phyloP scores from a whole-genome alignment of 2,113 vertebrate species.

The Himantopus leucocephalus region DNA sequence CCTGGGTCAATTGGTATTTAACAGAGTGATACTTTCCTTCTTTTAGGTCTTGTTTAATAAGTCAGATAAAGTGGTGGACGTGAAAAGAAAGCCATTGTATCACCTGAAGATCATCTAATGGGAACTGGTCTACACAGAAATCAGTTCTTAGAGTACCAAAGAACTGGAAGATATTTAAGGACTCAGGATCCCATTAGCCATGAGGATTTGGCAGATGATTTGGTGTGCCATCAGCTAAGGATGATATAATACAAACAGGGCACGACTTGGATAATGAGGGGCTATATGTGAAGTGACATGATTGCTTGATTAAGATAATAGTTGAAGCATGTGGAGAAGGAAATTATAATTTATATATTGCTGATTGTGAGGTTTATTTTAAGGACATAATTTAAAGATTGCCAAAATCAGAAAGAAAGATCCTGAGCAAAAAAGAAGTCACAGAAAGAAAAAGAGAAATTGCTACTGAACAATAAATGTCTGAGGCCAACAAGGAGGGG shows the following conservation, averaged over 20 bases:
- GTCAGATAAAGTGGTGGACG: not conserved
- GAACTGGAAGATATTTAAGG: not conserved
- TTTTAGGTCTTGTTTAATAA: not conserved
- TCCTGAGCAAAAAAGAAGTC: not conserved
- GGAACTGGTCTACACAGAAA: not conserved
- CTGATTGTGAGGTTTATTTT: conserved; percentile 70
- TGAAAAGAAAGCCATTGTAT: not conserved
- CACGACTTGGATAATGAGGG: conserved; percentile 54
- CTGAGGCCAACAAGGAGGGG: not conserved
- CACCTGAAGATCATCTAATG: not conserved
- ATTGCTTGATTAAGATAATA: conserved; percentile 72
- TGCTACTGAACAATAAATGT: not conserved
- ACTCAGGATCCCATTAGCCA: not conserved
- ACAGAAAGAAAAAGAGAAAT: not conserved
- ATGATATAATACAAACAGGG: conserved; percentile 58
- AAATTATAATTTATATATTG: conserved; percentile 65
- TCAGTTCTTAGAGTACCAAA: not conserved
- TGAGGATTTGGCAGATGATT: not conserved
- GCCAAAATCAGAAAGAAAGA: conserved; percentile 32
- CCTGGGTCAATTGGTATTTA: not conserved
- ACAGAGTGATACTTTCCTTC: not conserved
- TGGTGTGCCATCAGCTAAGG: conserved; percentile 29
- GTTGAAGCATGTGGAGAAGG: conserved; percentile 60
- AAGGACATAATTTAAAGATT: conserved; percentile 55
- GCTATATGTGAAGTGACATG: conserved; percentile 53